Evolutionary conservation across 2,888 invertebrate genomes (phyloP), one percentile per base, ranked within the genome.

Genomic region (Eretmocerus hayati): DNA sequence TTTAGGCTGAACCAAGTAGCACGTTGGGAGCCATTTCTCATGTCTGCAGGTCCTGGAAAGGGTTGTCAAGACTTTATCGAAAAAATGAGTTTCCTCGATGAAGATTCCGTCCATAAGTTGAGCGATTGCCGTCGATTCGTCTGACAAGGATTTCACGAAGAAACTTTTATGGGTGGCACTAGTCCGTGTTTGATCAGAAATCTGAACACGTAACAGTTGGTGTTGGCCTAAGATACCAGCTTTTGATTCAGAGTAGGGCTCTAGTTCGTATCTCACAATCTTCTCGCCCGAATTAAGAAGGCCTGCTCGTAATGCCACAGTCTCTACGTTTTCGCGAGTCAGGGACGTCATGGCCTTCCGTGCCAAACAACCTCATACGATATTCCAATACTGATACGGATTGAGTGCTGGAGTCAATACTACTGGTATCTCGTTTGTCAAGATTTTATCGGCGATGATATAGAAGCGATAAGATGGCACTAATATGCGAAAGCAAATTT

Each of bases 191-290:
- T n/a, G n/a, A n/a, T 38, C 2, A 20, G 43, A 15, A 1, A 53
- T 42, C 2, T 50, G 55, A 5, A 67, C 56, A 4, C 33, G 42
- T 2, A 68, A 51, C 15, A 55, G 57, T 8, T 56, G 52, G 46
- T 69, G 64, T 3, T 62, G 57, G 5, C 65, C 63, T 1, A 67
- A 58, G 39, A 57, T 62, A 19, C 69, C 69, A 1, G 64, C 45
- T 46, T 64, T 67, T 11, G 59, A 59, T 0, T 62, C 56, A 11
- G 62, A 60, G 44, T 62, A 68, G 1, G 60, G 42, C 26, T 53
- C 48, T 4, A 66, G 21, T 1, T 40, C 37, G 23, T 58, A 64
- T 20, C 59, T 54, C 1, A 62, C 5, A 3, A 64, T 42, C 21
- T 60, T 46, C 0, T 46, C 50, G 0, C 60, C 53, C 1, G 44